phyloP scores from a whole-genome alignment of 2,888 invertebrate species.

The Hypolimnas misippus region DNA sequence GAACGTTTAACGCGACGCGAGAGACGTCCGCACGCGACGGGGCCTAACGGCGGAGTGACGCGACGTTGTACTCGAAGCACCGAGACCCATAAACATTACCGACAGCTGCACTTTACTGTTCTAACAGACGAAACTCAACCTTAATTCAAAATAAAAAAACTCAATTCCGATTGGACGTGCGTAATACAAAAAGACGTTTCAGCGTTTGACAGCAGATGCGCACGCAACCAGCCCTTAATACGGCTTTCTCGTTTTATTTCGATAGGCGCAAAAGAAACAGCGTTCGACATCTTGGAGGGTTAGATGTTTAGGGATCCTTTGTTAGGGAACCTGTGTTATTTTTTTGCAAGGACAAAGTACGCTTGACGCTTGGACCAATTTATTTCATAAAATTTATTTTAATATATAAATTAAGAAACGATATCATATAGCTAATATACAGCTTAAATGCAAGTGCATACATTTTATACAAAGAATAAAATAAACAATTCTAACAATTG shows the following conservation, averaged over 20 bases:
- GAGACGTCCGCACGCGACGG: conserved; percentile 68
- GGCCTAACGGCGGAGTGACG: conserved; percentile 66
- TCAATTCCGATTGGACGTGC: not conserved
- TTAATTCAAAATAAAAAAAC: not conserved
- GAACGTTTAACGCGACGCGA: conserved; percentile 45
- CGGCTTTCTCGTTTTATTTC: conserved; percentile 10
- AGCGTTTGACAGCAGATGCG: conserved; percentile 23
- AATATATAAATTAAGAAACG: too few relatives aligned
- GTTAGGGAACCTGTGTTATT: not conserved
- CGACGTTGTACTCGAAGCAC: conserved; percentile 26
- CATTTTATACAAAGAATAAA: too few relatives aligned
- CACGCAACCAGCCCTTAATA: conserved; percentile 20
- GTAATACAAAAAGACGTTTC: conserved; percentile 15
- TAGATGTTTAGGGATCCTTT: conserved; percentile 26
- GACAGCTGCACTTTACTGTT: not conserved
- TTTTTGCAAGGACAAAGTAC: not conserved
- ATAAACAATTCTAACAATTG: too few relatives aligned
- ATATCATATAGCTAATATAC: too few relatives aligned
- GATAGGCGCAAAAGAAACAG: conserved; percentile 17
- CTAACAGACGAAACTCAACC: not conserved
- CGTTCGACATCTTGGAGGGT: conserved; percentile 22
- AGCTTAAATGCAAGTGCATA: too few relatives aligned
- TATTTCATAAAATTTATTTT: not conserved
- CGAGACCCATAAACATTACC: conserved; percentile 23
- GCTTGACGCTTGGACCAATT: not conserved